Base-by-base conservation (phyloP, 2,797 vertebrate genomes). In the Sorex maritimensis region DNA sequence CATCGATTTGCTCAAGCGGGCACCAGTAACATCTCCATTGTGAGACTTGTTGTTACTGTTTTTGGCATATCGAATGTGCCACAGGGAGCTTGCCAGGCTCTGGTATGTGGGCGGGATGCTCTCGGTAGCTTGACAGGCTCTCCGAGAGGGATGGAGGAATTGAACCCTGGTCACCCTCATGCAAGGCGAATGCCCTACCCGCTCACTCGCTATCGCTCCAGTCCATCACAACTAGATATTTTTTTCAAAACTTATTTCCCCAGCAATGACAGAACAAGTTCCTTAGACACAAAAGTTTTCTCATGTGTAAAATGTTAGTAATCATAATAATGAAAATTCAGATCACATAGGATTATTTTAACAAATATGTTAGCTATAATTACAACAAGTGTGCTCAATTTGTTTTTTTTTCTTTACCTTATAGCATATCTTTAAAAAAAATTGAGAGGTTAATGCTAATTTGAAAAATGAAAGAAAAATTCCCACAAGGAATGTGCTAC, bases 321-420 rank as follows among this genome's bases (percentile, higher is more conserved):
- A 88, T 30, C 4, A 85, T 5, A 2, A 11, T 71, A 13, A 34
- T 8, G 26, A 83, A 93, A 52, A 44, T 3, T 24, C 26, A 4
- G 15, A 11, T 6, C 52, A 63, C 52, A 52, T 3, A n/a, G 2
- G 7, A 34, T 12, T 75, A 69, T 80, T 72, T 91, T 41, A 69
- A 86, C 23, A 52, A 15, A 4, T 24, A 72, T 49, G 17, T 41
- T 23, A 34, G 12, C 23, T 87, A 81, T 1, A 68, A 72, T 86
- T 89, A 82, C 65, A 63, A 63, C 4, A 86, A 85, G 67, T 65
- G 74, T 61, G 23, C 38, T 68, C 15, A 55, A 81, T 79, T 55
- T 84, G 5, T 26, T 94, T 83, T 85, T 55, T 38, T 34, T 93
- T 12, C 3, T 49, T 79, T 83, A 71, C 55, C 26, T 73, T 61